Percentiles rank a stretch among this genome's conserved stretches.
Evolutionary conservation across 1,140 invertebrate genomes (phyloP).

Genomic region (Heliothis subflexa): DNA sequence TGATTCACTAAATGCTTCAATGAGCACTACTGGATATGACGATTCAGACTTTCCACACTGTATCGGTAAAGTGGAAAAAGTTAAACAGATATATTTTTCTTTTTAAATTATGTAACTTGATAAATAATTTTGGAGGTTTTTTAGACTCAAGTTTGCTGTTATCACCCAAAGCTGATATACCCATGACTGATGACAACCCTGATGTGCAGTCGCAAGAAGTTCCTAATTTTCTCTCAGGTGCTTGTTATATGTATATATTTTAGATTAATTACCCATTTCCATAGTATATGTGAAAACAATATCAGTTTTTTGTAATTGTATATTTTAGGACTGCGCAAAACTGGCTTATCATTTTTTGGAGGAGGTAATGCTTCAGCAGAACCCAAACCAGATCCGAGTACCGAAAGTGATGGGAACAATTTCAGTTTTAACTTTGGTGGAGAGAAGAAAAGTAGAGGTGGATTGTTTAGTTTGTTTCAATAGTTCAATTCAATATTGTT

Average conservation of each 20-base stretch:
- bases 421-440: conserved; percentile 77
- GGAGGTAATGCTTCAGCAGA: conserved; percentile 41
- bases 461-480: conserved; percentile 78
- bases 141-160: conserved; percentile 76
- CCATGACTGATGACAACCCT: conserved; percentile 56
- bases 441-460: conserved; percentile 72
- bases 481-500: conserved; percentile 49
- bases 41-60: conserved; percentile 71
- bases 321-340: conserved; percentile 69
- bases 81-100: not conserved
- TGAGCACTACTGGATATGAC: conserved; percentile 72
- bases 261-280: not conserved
- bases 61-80: conserved; percentile 60
- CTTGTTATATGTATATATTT: not conserved
- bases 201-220: conserved; percentile 65
- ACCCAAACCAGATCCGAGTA: conserved; percentile 54
- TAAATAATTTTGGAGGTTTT: conserved; percentile 30
- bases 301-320: not conserved
- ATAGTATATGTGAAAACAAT: not conserved
- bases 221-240: conserved; percentile 75
- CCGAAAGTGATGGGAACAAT: conserved; percentile 59
- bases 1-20: conserved; percentile 72
- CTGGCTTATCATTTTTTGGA: conserved; percentile 73
- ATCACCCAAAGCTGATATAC: conserved; percentile 75
- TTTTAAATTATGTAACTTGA: not conserved